Conservation (phyloP, 2,888 invertebrate species). For the Apamea epomidion region DNA sequence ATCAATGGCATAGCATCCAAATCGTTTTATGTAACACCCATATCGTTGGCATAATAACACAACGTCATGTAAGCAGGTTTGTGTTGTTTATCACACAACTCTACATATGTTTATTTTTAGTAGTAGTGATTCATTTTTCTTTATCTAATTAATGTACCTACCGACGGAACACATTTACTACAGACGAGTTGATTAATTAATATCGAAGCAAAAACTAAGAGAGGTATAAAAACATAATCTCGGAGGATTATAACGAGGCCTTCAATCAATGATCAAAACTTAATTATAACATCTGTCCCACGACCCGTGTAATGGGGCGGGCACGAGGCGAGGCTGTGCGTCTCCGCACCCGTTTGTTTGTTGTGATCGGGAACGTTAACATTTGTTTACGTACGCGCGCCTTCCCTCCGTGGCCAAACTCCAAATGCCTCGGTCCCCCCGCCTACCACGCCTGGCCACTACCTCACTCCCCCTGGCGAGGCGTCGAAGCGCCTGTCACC, state of each 20-base stretch:
- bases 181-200: conserved; percentile 48
- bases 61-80: conserved; percentile 36
- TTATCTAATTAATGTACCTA: conserved; percentile 46
- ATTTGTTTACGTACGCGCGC: conserved; percentile 73
- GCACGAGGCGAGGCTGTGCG: conserved; percentile 28
- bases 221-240: conserved; percentile 40
- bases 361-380: conserved; percentile 72
- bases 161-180: conserved; percentile 49
- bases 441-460: conserved; percentile 14
- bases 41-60: conserved; percentile 33
- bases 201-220: conserved; percentile 48
- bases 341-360: conserved; percentile 67
- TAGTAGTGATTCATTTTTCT: conserved; percentile 54
- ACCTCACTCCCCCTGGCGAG: conserved; percentile 41
- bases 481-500: conserved; percentile 57
- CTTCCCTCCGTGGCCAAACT: conserved; percentile 71
- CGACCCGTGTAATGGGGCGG: conserved; percentile 18
- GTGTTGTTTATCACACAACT: conserved; percentile 32
- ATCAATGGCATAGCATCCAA: conserved; percentile 39
- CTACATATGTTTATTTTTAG: conserved; percentile 33
- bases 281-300: conserved; percentile 43
- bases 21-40: conserved; percentile 37
- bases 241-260: conserved; percentile 31
- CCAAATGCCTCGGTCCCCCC: conserved; percentile 65
- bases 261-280: conserved; percentile 39